These are phyloP conservation scores for Betta splendens DNA, from an alignment of 2,797 vertebrate species.

Conservation along the genomic window DNA sequence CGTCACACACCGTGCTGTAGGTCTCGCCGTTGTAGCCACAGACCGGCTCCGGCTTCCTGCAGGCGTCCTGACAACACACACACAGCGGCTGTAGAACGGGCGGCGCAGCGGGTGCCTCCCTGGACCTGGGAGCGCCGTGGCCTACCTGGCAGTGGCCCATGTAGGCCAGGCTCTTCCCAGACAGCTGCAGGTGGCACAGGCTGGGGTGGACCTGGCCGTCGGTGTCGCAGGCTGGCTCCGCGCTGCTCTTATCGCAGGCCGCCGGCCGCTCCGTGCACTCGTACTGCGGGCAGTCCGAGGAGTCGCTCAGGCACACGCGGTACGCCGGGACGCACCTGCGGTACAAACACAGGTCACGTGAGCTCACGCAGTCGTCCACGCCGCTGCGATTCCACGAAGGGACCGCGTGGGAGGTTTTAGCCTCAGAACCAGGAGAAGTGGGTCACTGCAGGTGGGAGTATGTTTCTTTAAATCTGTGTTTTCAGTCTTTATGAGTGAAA, in stretches of 20 bases:
- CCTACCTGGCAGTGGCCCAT: slow-evolving; percentile 93
- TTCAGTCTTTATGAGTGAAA: too few relatives aligned
- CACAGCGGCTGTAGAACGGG: background rate
- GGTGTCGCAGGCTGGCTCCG: slow-evolving; percentile 91
- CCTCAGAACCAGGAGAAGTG: slow-evolving; percentile 14
- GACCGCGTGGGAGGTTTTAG: background rate
- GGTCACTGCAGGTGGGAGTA: too few relatives aligned
- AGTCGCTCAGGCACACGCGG: slow-evolving; percentile 91
- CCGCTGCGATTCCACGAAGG: background rate
- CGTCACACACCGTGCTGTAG: slow-evolving; percentile 89
- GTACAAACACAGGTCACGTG: slow-evolving; percentile 25
- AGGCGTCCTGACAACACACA: slow-evolving; percentile 80
- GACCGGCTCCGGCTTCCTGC: slow-evolving; percentile 80
- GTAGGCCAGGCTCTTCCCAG: slow-evolving; percentile 91
- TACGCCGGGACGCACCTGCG: slow-evolving; percentile 91
- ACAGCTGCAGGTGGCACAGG: slow-evolving; percentile 89
- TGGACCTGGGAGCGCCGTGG: background rate
- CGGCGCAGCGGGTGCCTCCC: too few relatives aligned
- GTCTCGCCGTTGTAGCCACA: slow-evolving; percentile 94
- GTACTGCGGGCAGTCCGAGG: slow-evolving; percentile 86
- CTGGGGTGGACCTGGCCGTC: slow-evolving; percentile 88
- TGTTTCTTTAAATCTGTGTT: too few relatives aligned
- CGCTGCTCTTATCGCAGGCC: slow-evolving; percentile 84
- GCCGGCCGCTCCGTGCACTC: slow-evolving; percentile 88
- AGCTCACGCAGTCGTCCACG: background rate